A percentile compares a stretch with the other conserved stretches of the same genome.
These are phyloP conservation scores for Diplosoma virens DNA, from an alignment of 23 tunicate species.

Conservation along the genomic window DNA sequence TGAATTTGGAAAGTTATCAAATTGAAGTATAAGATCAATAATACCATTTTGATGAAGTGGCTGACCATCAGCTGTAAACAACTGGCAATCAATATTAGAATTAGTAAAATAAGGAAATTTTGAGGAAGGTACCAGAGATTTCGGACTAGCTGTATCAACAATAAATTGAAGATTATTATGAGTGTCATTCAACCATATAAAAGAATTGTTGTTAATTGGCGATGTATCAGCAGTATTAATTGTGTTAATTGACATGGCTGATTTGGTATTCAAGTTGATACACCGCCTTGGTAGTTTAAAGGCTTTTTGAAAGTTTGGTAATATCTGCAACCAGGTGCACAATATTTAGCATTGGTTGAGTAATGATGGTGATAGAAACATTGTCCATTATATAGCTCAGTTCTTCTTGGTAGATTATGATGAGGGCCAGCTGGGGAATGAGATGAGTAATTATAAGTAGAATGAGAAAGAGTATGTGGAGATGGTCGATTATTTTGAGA, in stretches of 20 bases:
- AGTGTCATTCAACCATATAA: background rate
- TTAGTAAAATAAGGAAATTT: background rate
- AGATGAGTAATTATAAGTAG: no score
- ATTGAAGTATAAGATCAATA: background rate
- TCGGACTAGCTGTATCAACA: conserved; percentile 12
- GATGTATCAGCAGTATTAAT: conserved; percentile 3
- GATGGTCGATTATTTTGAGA: background rate
- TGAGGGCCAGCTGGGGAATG: background rate
- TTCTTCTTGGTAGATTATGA: background rate
- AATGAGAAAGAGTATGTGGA: background rate
- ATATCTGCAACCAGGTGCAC: background rate
- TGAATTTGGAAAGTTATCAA: background rate
- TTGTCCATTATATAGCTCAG: background rate
- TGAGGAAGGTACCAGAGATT: background rate
- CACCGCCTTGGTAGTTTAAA: conserved; percentile 18
- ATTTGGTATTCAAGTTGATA: background rate
- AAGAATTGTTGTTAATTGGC: background rate
- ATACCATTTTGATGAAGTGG: background rate
- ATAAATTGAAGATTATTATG: background rate
- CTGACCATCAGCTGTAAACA: conserved; percentile 2
- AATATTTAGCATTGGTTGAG: background rate
- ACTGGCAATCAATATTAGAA: background rate
- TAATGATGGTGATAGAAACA: conserved; percentile 1
- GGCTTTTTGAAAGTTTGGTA: background rate
- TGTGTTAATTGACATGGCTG: background rate